A percentile compares a stretch with the other conserved stretches of the same genome.
These are phyloP conservation scores for Stenurella melanura DNA, from an alignment of 2,888 invertebrate genomes.

Conservation along the genomic window DNA sequence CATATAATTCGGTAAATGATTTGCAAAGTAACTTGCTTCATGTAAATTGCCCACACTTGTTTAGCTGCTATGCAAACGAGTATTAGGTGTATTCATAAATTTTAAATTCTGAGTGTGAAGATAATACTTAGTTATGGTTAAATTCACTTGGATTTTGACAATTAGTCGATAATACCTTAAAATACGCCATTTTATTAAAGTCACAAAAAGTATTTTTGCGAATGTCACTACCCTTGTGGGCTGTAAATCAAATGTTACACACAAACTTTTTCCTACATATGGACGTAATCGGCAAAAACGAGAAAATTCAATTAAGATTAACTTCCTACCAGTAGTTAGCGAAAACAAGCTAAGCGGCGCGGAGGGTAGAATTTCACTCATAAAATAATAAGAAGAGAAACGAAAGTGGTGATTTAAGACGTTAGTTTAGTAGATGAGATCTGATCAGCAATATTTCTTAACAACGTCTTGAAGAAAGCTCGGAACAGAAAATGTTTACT, in stretches of 20 bases:
- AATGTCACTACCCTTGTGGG: neutral
- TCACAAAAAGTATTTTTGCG: neutral
- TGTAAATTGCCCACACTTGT: too few species aligned
- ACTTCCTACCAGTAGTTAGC: neutral
- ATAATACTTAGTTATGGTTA: too few species aligned
- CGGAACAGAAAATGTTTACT: slow-evolving; percentile 45
- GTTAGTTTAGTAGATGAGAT: slow-evolving; percentile 32
- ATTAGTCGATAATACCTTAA: too few species aligned
- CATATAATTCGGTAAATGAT: too few species aligned
- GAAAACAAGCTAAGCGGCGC: slow-evolving; percentile 10
- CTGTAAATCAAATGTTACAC: neutral
- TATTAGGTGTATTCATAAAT: too few species aligned
- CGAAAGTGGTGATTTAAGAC: slow-evolving; percentile 45
- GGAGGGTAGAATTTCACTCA: slow-evolving; percentile 32
- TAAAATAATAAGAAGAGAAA: slow-evolving; percentile 44
- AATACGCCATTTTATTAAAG: too few species aligned
- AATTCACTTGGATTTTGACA: too few species aligned
- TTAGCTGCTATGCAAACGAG: too few species aligned
- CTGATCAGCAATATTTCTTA: slow-evolving; percentile 42
- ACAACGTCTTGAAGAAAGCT: slow-evolving; percentile 38
- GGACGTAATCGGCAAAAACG: neutral
- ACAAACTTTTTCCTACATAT: slow-evolving; percentile 6
- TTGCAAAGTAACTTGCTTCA: too few species aligned
- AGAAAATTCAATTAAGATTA: slow-evolving; percentile 2
- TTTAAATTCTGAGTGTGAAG: too few species aligned